Percentiles rank a stretch among this genome's conserved stretches.
These are phyloP conservation scores for Sebastes schlegelii DNA, from an alignment of 2,113 vertebrate genomes.

Conservation along the genomic window DNA sequence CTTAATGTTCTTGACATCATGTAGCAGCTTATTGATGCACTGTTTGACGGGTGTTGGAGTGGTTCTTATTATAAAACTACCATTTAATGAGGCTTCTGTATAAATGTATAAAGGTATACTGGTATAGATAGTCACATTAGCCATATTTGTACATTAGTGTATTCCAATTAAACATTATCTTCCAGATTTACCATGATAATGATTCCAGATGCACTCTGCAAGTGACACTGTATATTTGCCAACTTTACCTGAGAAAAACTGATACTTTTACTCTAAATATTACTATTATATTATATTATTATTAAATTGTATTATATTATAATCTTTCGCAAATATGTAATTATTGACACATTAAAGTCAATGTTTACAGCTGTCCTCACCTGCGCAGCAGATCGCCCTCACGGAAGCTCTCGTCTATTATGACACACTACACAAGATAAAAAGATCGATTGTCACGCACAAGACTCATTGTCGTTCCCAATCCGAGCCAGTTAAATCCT, in stretches of 20 bases:
- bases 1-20: slow-evolving; percentile 30
- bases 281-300: too few relatives aligned
- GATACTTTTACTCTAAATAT: not conserved
- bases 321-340: not conserved
- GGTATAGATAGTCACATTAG: not conserved
- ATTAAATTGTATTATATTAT: not conserved
- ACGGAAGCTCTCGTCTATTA: too few relatives aligned
- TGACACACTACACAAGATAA: too few relatives aligned
- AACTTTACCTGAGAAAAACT: not conserved
- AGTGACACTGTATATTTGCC: too few relatives aligned
- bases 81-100: not conserved
- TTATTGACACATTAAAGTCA: not conserved
- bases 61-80: not conserved
- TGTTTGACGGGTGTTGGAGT: not conserved
- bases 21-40: slow-evolving; percentile 5
- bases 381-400: too few relatives aligned
- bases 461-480: too few relatives aligned
- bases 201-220: not conserved
- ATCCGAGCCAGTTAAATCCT: not conserved
- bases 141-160: not conserved
- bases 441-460: too few relatives aligned
- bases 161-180: slow-evolving; percentile 1
- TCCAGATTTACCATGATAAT: not conserved
- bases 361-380: too few relatives aligned
- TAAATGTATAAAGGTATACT: not conserved